Evolutionary conservation across 1,140 invertebrate species (phyloP).

Genomic region (Xylocopa sonorina): DNA sequence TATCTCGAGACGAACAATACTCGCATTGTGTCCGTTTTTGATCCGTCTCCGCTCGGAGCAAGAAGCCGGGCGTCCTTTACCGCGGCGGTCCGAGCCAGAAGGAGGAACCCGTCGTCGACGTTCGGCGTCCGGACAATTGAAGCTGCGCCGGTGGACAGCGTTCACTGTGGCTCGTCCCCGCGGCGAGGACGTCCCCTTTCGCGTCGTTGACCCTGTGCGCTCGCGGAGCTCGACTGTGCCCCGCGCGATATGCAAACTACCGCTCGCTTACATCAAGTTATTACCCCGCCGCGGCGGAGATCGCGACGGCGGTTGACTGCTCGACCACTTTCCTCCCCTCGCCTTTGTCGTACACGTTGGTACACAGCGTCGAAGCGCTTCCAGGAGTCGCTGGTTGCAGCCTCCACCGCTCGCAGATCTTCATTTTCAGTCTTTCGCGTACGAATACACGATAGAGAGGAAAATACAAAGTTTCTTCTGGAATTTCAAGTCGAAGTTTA

Average conservation of each 20-base stretch:
- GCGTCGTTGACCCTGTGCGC: slow-evolving; percentile 18
- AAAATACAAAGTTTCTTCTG: too few relatives aligned
- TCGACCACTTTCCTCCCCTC: background rate
- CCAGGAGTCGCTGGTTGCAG: background rate
- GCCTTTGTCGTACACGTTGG: background rate
- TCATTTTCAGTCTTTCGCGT: too few relatives aligned
- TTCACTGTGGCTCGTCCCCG: background rate
- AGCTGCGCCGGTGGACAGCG: too few relatives aligned
- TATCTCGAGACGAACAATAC: background rate
- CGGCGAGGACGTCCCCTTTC: slow-evolving; percentile 1
- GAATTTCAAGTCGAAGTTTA: too few relatives aligned
- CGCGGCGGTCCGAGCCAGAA: background rate
- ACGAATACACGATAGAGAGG: too few relatives aligned
- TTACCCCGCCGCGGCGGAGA: slow-evolving; percentile 41
- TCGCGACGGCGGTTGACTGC: slow-evolving; percentile 19
- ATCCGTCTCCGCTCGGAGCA: background rate
- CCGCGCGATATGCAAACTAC: slow-evolving; percentile 53
- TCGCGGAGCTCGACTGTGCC: background rate
- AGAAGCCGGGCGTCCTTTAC: background rate
- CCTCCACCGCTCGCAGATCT: too few relatives aligned
- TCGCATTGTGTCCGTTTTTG: background rate
- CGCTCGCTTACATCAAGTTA: slow-evolving; percentile 49
- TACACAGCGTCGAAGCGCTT: background rate
- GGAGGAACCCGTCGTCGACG: background rate
- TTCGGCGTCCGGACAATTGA: background rate